A percentile compares a stretch with the other conserved stretches of the same genome.
Evolutionary conservation across 2,797 vertebrate genomes (phyloP).

Genomic region (Malurus splendens): DNA sequence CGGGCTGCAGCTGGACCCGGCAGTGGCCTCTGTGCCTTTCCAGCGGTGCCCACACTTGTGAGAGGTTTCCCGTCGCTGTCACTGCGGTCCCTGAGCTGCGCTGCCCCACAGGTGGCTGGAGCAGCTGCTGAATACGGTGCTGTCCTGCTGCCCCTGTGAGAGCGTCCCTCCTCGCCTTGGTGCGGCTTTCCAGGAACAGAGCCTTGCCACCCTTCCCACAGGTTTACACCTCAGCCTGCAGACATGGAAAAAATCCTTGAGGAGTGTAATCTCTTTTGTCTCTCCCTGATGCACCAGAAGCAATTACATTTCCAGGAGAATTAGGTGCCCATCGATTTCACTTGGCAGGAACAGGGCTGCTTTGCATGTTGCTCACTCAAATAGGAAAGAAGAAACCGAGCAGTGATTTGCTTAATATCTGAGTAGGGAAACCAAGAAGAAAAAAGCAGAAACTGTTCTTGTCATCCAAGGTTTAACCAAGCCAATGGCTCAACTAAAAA

Average conservation of each 20-base stretch:
- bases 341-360: not conserved
- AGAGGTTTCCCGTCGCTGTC: not conserved
- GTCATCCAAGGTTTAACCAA: not conserved
- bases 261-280: not conserved
- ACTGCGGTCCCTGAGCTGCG: not conserved
- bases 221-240: not conserved
- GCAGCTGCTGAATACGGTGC: not conserved
- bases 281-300: not conserved
- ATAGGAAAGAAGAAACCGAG: not conserved
- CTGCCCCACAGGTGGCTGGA: not conserved
- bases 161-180: rapidly evolving
- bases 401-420: not conserved
- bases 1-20: not conserved
- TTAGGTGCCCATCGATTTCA: not conserved
- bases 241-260: not conserved
- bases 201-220: not conserved
- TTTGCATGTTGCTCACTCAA: not conserved
- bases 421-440: not conserved
- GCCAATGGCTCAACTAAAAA: not conserved
- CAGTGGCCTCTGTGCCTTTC: not conserved
- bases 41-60: rapidly evolving
- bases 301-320: not conserved
- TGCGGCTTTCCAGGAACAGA: not conserved
- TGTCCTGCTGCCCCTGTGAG: not conserved
- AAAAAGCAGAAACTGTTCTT: not conserved